Conservation (phyloP, 2,797 vertebrate genomes). For the Artibeus lituratus region DNA sequence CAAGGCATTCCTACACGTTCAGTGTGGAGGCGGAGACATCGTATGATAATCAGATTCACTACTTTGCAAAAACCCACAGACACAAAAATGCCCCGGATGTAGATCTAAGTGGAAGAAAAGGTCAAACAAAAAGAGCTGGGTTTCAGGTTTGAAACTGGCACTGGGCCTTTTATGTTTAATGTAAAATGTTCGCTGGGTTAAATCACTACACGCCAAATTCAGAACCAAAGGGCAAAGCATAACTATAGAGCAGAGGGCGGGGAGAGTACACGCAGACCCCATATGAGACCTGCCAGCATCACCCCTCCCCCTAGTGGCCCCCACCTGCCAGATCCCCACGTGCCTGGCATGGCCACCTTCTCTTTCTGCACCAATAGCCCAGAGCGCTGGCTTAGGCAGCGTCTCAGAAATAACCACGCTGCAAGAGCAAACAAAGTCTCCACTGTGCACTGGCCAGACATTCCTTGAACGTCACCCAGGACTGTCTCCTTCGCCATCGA, state of each 20-base stretch:
- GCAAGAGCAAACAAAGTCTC: conserved; percentile 57
- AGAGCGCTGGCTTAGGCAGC: conserved; percentile 42
- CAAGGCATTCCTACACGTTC: background rate
- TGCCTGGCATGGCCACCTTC: background rate
- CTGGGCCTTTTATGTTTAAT: background rate
- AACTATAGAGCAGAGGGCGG: background rate
- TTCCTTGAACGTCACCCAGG: conserved; percentile 61
- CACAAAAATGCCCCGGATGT: background rate
- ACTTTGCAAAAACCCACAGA: background rate
- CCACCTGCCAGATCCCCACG: background rate
- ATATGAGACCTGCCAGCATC: background rate
- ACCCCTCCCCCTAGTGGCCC: background rate
- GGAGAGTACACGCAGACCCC: background rate
- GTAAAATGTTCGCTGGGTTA: background rate
- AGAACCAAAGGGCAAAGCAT: background rate
- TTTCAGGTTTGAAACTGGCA: background rate
- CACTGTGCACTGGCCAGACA: conserved; percentile 60
- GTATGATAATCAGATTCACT: background rate
- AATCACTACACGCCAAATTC: background rate
- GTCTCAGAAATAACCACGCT: conserved; percentile 27
- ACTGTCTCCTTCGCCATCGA: background rate
- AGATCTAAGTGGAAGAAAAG: background rate
- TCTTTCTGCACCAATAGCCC: background rate
- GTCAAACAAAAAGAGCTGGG: background rate
- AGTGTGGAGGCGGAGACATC: background rate